Base-by-base conservation (phyloP, 1,140 invertebrate genomes). In the Teleopsis dalmanni region DNA sequence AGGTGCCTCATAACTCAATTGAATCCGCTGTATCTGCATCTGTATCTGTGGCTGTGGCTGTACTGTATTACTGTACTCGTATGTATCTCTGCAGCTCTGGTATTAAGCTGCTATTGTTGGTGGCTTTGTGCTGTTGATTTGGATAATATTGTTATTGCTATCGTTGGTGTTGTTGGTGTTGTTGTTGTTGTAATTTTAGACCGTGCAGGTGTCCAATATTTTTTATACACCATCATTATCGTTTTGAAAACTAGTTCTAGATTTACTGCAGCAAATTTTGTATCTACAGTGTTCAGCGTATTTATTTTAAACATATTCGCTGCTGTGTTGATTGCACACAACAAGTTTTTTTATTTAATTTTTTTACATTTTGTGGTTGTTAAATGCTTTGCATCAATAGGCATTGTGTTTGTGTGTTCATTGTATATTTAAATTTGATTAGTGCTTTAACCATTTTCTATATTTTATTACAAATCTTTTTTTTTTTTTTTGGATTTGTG, bases 191-290 rank as follows among this genome's bases (percentile, higher is more conserved):
- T 58, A 50, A 59, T 62, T 53, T 56, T 55, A 64, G 62, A 65
- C 58, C 59, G 56, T 62, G 62, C 62, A 65, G 62, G 62, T 65
- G 62, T 65, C 59, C 62, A 64, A 65, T 58, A 62, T 64, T 34
- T 21, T 43, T 18, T 48, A 42, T 18, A 22, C 25, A 22, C 19
- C 35, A 35, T 37, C 22, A 11, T 19, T 46, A 34, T 35, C 22
- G 33, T 46, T 46, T 35, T 46, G 29, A 64, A 64, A 65, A 65
- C 62, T 62, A 65, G 62, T 65, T 65, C 62, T 65, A 65, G 57
- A 65, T 62, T n/a, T 31, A 27, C 41, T 43, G 8, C 22, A 18
- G 26, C 14, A 29, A 27, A 19, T 43, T 16, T 27, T 29, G 31
- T 43, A 14, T 27, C 27, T 29, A 43, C 41, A 27, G 41, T 31